Evolutionary conservation across 2,113 vertebrate species (phyloP).

Genomic region (Cinclus cinclus): DNA sequence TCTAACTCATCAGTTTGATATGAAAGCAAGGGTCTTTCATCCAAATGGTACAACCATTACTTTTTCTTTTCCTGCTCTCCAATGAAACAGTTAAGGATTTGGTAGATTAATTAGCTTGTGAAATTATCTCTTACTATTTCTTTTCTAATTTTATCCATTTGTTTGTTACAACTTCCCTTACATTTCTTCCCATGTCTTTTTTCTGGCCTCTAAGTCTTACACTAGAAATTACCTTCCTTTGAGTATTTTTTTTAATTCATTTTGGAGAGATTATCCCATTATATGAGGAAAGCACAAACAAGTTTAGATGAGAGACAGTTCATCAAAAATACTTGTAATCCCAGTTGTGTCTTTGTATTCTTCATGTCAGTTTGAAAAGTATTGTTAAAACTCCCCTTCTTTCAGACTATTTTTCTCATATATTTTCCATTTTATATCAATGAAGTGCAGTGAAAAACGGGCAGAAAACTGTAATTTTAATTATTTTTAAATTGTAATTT

Average conservation of each 20-base stretch:
- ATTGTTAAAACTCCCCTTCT: background rate
- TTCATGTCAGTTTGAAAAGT: constrained; percentile 41
- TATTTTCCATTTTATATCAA: constrained; percentile 24
- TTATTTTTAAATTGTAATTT: background rate
- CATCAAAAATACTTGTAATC: constrained; percentile 59
- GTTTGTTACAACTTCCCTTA: constrained; percentile 29
- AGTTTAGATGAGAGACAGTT: constrained; percentile 51
- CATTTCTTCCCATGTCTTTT: background rate
- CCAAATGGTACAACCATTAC: background rate
- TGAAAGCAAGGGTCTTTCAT: constrained; percentile 37
- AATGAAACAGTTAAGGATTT: background rate
- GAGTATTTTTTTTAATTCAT: constrained; percentile 12
- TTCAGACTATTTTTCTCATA: constrained; percentile 11
- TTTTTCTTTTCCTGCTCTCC: background rate
- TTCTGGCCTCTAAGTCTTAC: constrained; percentile 9
- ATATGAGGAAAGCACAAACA: constrained; percentile 58
- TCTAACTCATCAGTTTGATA: constrained; percentile 27
- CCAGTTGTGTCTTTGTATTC: constrained; percentile 56
- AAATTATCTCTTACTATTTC: constrained; percentile 23
- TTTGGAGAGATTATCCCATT: constrained; percentile 60
- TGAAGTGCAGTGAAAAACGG: constrained; percentile 2
- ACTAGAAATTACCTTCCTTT: constrained; percentile 35
- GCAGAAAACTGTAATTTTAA: background rate
- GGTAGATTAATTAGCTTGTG: background rate
- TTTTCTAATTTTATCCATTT: constrained; percentile 30